Conservation (phyloP, 2,113 vertebrate species). For the Lamprologus callipterus region DNA sequence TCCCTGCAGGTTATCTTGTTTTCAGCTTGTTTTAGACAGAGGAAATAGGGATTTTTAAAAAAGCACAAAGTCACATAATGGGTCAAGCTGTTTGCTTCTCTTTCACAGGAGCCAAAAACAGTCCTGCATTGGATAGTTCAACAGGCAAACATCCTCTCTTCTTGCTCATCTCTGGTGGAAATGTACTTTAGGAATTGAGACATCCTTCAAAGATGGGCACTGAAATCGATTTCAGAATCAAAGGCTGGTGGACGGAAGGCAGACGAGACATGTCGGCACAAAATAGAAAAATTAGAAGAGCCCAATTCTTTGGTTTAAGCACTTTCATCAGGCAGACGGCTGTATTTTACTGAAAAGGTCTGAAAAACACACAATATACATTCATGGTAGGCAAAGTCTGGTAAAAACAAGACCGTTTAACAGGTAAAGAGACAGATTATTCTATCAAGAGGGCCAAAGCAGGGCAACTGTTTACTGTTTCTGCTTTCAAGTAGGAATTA, state of each 20-base stretch:
- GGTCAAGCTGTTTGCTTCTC: background rate
- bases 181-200: background rate
- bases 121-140: background rate
- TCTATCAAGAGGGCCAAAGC: background rate
- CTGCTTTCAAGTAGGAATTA: background rate
- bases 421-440: background rate
- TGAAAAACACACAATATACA: background rate
- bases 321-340: background rate
- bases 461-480: background rate
- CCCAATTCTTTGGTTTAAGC: background rate
- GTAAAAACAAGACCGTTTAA: background rate
- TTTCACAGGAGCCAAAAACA: background rate
- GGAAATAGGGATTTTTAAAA: background rate
- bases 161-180: background rate
- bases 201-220: background rate
- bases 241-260: fast-evolving
- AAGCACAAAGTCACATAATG: background rate
- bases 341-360: background rate
- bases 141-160: background rate
- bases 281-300: background rate
- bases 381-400: background rate
- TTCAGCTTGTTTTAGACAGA: background rate
- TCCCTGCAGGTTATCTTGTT: background rate
- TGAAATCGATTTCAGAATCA: background rate
- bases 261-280: background rate